Percentiles rank a stretch among this genome's conserved stretches.
phyloP scores from a whole-genome alignment of 2,113 vertebrate genomes.

The Phodopus roborovskii region DNA sequence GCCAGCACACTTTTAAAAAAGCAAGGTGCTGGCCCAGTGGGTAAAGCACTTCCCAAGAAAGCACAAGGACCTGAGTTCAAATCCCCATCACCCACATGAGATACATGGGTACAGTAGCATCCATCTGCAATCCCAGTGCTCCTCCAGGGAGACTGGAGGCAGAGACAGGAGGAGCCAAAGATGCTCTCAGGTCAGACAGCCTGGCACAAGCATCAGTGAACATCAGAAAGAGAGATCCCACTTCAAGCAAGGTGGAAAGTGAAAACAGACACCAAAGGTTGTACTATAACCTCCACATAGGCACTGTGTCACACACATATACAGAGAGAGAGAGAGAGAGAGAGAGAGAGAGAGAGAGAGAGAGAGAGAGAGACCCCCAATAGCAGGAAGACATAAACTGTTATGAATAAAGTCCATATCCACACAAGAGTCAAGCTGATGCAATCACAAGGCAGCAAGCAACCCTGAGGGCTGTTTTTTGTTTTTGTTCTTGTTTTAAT shows the following conservation, averaged over 20 bases:
- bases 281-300: not conserved
- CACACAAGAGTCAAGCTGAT: not conserved
- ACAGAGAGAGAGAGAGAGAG: not conserved
- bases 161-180: too few species aligned
- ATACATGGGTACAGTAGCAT: not conserved
- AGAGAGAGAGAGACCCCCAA: not conserved
- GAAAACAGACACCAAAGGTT: not conserved
- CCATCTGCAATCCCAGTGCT: not conserved
- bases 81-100: not conserved
- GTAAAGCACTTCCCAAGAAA: not conserved
- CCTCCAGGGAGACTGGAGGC: not conserved
- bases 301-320: not conserved
- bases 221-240: not conserved
- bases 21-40: not conserved
- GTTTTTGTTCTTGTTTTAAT: not conserved
- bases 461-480: not conserved
- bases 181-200: not conserved
- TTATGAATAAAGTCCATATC: not conserved
- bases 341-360: not conserved
- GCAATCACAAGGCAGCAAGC: not conserved
- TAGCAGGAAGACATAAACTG: not conserved
- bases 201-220: not conserved
- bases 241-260: not conserved
- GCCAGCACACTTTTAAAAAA: not conserved
- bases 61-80: not conserved